phyloP scores from a whole-genome alignment of 2,888 invertebrate genomes.

The Junonia oenone region DNA sequence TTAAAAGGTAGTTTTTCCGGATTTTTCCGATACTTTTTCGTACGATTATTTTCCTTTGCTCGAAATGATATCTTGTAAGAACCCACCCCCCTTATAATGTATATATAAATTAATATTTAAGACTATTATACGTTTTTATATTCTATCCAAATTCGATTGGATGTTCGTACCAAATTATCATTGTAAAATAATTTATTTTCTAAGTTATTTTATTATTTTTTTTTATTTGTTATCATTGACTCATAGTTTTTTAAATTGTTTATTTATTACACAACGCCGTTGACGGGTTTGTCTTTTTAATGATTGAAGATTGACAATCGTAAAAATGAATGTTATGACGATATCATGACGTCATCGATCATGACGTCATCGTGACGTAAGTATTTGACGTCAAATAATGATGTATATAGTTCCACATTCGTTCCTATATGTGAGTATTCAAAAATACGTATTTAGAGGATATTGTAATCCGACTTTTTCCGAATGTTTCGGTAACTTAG shows the following conservation, averaged over 20 bases:
- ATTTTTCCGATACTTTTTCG: background rate
- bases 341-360: no score
- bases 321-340: no score
- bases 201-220: slow-evolving; percentile 30
- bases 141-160: slow-evolving; percentile 60
- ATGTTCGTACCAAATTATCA: slow-evolving; percentile 65
- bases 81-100: background rate
- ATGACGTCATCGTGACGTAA: no score
- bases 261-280: slow-evolving; percentile 18
- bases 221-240: slow-evolving; percentile 19
- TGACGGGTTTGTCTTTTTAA: background rate
- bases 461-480: no score
- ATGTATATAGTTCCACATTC: no score
- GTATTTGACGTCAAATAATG: no score
- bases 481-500: no score
- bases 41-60: background rate
- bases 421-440: no score
- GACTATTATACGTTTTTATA: slow-evolving; percentile 12
- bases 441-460: no score
- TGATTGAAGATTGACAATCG: background rate
- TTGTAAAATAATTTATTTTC: slow-evolving; percentile 30
- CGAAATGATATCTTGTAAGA: background rate
- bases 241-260: slow-evolving; percentile 30
- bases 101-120: background rate
- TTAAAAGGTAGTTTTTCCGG: background rate